phyloP scores from a whole-genome alignment of 1,140 invertebrate genomes.

The Daktulosphaira vitifoliae region DNA sequence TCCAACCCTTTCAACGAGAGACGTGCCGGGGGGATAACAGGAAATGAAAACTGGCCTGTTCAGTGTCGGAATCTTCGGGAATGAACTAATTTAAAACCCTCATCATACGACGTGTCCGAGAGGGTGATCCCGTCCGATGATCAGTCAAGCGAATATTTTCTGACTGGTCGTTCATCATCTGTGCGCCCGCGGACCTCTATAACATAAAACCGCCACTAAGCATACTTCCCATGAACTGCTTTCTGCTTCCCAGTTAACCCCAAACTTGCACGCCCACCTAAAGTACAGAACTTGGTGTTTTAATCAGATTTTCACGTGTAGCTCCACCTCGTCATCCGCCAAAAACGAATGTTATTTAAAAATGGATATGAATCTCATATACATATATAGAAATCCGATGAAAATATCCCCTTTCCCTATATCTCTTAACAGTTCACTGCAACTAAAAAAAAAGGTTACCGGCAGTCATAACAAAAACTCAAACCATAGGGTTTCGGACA shows the following conservation, averaged over 20 bases:
- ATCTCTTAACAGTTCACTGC: too few relatives aligned
- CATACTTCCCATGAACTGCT: too few relatives aligned
- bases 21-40: neutral
- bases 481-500: too few relatives aligned
- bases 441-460: too few relatives aligned
- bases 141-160: conserved; percentile 33
- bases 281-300: neutral
- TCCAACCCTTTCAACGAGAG: conserved; percentile 17
- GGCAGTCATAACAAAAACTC: neutral
- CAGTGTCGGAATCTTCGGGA: neutral
- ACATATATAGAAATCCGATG: too few relatives aligned
- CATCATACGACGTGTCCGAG: conserved; percentile 23
- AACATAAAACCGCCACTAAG: neutral
- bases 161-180: conserved; percentile 30
- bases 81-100: conserved; percentile 33
- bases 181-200: conserved; percentile 12
- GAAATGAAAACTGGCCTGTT: conserved; percentile 30
- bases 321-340: too few relatives aligned
- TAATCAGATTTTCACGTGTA: conserved; percentile 1
- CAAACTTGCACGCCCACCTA: neutral
- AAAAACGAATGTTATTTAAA: neutral
- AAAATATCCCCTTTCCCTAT: too few relatives aligned
- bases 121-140: conserved; percentile 6
- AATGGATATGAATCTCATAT: neutral
- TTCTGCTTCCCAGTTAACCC: neutral